Base-by-base conservation (phyloP, 2,797 vertebrate species). In the Netta rufina region DNA sequence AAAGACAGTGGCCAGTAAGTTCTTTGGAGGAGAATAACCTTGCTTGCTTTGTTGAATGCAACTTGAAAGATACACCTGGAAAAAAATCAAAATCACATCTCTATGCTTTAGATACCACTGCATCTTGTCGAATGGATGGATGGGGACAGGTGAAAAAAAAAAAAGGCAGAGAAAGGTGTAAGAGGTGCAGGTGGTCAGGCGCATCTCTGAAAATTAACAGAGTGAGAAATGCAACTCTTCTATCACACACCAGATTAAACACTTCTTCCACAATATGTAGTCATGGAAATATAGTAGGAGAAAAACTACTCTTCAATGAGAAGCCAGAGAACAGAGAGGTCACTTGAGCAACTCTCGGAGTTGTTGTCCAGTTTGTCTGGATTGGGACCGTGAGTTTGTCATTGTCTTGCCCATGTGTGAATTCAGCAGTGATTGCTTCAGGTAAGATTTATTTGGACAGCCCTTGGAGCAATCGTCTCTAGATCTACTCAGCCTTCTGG, bases 101-200 rank as follows among this genome's bases (percentile, higher is more conserved):
- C 18, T 45, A 14, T 57, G 24, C 57, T 56, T 16, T 49, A n/a
- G 49, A 58, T 73, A 47, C 28, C 13, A 4, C 60, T 32, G 5
- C 9, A 39, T 81, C 25, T 62, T 27, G 22, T 22, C 43, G 62
- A 69, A 77, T 1, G 0, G 47, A 4, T 6, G 17, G 38, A 54
- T 19, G 28, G 45, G 13, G 25, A 24, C 7, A 9, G 20, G 58
- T 30, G 32, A 20, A 20, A 28, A 32, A 39, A 32, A 39, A 16
- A 51, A 56, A n/a, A 45, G 15, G 3, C 11, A 49, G 16, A 39
- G 65, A 56, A 56, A 61, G 8, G 6, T 3, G 0, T 65, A 24
- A 43, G 38, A 1, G 3, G 11, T 73, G 15, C 30, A 13, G 39
- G 38, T 0, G 0, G 13, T 12, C 28, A 45, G 74, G 5, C 18